Evolutionary conservation across 2,113 vertebrate species (phyloP).

Genomic region (Strix uralensis): DNA sequence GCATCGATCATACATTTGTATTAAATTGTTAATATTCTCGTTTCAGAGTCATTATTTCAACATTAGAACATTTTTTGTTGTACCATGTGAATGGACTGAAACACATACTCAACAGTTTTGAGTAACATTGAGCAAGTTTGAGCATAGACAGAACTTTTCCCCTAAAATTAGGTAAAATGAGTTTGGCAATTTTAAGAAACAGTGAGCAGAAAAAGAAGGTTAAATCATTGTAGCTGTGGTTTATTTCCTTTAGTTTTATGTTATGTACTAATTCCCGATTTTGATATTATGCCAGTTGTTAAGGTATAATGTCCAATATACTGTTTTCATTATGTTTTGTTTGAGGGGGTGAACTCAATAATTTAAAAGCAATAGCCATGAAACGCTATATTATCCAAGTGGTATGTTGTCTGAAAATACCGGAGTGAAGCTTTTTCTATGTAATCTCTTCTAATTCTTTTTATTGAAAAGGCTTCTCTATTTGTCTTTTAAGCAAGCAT

Average conservation of each 20-base stretch:
- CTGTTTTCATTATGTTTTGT: neutral
- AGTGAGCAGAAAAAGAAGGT: neutral
- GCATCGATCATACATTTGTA: neutral
- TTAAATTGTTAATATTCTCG: neutral
- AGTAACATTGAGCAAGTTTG: neutral
- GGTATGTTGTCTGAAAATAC: neutral
- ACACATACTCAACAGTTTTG: neutral
- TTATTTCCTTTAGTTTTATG: neutral
- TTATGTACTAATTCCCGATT: neutral
- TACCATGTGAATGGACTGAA: neutral
- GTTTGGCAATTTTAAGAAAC: neutral
- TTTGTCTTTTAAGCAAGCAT: neutral
- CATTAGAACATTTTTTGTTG: neutral
- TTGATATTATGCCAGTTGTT: neutral
- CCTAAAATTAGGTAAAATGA: neutral
- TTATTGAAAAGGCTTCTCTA: neutral
- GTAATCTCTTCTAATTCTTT: neutral
- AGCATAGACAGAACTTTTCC: neutral
- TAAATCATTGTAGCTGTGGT: neutral
- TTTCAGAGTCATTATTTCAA: neutral
- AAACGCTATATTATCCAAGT: neutral
- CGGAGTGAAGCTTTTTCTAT: neutral
- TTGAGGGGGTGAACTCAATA: neutral
- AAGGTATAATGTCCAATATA: neutral
- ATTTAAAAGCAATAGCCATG: neutral